Base-by-base conservation (phyloP, 2,797 vertebrate genomes). In the Sebastes minor region DNA sequence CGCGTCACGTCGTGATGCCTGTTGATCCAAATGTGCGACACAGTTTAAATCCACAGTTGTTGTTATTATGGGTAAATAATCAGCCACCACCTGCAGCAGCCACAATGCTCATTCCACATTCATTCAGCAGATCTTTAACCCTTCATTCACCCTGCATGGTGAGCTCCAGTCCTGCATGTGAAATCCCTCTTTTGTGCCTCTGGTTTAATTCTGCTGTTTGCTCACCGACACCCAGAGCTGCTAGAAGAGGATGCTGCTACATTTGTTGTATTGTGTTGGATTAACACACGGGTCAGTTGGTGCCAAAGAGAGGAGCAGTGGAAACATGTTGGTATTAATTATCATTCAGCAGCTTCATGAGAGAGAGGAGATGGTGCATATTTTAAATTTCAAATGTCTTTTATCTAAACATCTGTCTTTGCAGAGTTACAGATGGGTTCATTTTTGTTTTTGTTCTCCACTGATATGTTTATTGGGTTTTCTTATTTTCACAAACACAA, bases 231-330 rank as follows among this genome's bases (percentile, higher is more conserved):
- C 92, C 90, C 87, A 6, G 79, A 90, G 87, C 89, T 78, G 89
- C 89, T 62, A 82, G 78, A 83, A 89, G 87, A 92, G 90, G 88
- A 89, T 83, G 87, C 92, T 84, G 91, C 88, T 88, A 86, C 92
- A 91, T 94, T 90, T 88, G 90, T 87, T 89, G 91, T 89, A 84
- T 93, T 92, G 93, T 92, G 91, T 83, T 77, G 92, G 82, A 94
- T 95, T 93, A 93, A 89, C 88, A 88, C 38, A 92, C 92, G 91
- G 92, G 93, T 95, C 93, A 95, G 83, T 90, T 94, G 22, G 81
- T 90, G 82, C 82, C 85, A 92, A 92, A 93, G 89, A 93, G 89
- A 71, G 86, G 86, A 88, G 86, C 87, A 69, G 83, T 67, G 90
- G 78, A 86, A 78, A 88, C 87, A 84, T 90, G 91, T 86, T 87